Evolutionary conservation across 2,113 vertebrate species (phyloP), one percentile per base, ranked within the genome.

Genomic region (Australoheros scitulus): DNA sequence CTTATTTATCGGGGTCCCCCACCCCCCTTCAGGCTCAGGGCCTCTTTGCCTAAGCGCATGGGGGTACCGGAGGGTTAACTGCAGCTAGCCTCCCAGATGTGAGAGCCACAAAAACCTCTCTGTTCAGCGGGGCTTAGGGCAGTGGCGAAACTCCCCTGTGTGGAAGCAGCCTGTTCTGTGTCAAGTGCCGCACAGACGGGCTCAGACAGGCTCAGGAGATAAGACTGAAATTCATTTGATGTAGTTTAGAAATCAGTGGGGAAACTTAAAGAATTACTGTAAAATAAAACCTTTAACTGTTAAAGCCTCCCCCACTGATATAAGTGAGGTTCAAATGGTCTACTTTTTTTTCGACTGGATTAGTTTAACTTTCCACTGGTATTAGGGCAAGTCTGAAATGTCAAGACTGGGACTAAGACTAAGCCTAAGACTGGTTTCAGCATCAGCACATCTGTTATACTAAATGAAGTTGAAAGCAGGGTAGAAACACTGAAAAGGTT

Each of bases 31-130:
- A 20, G 29, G 22, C 43, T 4, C 24, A 3, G 56, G 74, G 77
- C 76, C 79, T 47, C 55, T 59, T 10, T 15, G 52, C 38, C 18
- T 29, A 0, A 36, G 58, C 52, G 79, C 50, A 84, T 8, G 61
- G 68, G 83, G 79, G 34, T 74, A 18, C 38, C 74, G 47, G 41
- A 77, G 55, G 75, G 85, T 79, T 29, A 77, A 34, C 83, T 80
- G 32, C 68, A 91, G 89, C 74, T 63, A 41, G 41, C 76, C 86
- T 88, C 85, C 92, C 94, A 95, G 93, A 95, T 94, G 94, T 92
- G 80, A 55, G 86, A 43, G 83, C 72, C 88, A 93, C 92, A 94
- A 87, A 85, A 90, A 86, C 77, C 26, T 13, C 84, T 84, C 85
- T 94, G 91, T 93, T 91, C 80, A 20, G 64, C 55, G 11, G 61